Evolutionary conservation across 2,888 invertebrate species (phyloP), one percentile per base, ranked within the genome.

Genomic region (Idaea dimidiata): DNA sequence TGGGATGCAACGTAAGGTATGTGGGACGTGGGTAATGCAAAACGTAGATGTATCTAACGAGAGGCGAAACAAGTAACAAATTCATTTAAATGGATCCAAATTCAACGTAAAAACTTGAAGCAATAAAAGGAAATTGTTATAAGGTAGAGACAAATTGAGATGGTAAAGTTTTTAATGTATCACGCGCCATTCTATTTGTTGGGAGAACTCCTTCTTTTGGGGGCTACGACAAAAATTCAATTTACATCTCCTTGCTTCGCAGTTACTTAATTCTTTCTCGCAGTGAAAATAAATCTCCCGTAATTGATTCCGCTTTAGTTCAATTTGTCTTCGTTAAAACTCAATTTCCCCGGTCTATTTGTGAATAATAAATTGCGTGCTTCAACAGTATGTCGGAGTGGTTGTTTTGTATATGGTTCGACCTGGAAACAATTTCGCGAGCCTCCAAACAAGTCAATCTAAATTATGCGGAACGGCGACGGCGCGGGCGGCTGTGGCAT

Each of bases 261-360:
- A 80, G 84, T 87, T 85, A 88, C 86, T 89, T 89, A 87, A 87
- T 87, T 88, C 87, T 88, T 88, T 88, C 85, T 82, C 83, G 82
- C 84, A 79, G 83, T 83, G 85, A 88, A 88, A 89, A 89, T 89
- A 90, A 91, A 89, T 89, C 90, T 88, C 81, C 83, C 84, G 84
- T 90, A 91, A 91, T 90, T 91, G 90, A 89, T 90, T 91, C 86
- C 82, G 89, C 87, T 90, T 89, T 87, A 88, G 87, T 91, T 88
- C 88, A 89, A 90, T 91, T 89, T 90, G 89, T 90, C 90, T 90
- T 91, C 89, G 89, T 91, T 90, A 90, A 90, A 91, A 89, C 88
- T 85, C 90, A 88, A 91, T 91, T 89, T 89, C 87, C 86, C 80
- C 83, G 87, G 89, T 89, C 88, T 89, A 88, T 89, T 89, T 89